Evolutionary conservation across 2,797 vertebrate genomes (phyloP), one percentile per base, ranked within the genome.

Genomic region (Chanos chanos): DNA sequence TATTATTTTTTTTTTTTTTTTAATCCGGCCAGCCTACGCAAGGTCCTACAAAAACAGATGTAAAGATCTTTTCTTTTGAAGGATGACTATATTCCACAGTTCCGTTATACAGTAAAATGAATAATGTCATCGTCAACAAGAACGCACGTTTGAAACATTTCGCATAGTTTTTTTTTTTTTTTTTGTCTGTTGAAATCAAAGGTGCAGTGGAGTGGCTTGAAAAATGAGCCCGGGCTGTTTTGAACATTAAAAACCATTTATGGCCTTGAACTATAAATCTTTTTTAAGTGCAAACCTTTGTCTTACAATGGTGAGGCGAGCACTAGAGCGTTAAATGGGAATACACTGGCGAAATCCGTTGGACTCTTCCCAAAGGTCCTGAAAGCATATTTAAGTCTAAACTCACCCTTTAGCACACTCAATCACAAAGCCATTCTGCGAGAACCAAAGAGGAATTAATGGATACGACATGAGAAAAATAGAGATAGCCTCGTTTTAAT

Each of bases 231-330:
- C 13, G 36, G 57, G 21, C 7, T 2, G 24, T 36, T 58, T 51
- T 59, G 57, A 31, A 52, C 51, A 40, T 60, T 58, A 52, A 63
- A 66, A 54, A 55, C 40, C 28, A 39, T 62, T 43, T 58, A 39
- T 39, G 50, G n/a, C 43, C 49, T 48, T 12, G 16, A 30, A 64
- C 40, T 31, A 70, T 62, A 50, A 71, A 59, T 75, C 54, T 66
- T 58, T 56, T n/a, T 18, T 19, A 48, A 55, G 50, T 48, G 56
- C 43, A 63, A 12, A 62, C 47, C 13, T 65, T 62, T 60, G 51
- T 51, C 16, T 37, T 34, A 21, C 31, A 18, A n/a, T 55, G 56
- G 59, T 53, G 40, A 49, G 62, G 55, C 24, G 25, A 57, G 50
- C 40, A 54, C 22, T 57, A 31, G 45, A 58, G 56, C 39, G 2